Evolutionary conservation across 2,113 vertebrate species (phyloP), one percentile per base, ranked within the genome.

Genomic region (Erpornis zantholeuca): DNA sequence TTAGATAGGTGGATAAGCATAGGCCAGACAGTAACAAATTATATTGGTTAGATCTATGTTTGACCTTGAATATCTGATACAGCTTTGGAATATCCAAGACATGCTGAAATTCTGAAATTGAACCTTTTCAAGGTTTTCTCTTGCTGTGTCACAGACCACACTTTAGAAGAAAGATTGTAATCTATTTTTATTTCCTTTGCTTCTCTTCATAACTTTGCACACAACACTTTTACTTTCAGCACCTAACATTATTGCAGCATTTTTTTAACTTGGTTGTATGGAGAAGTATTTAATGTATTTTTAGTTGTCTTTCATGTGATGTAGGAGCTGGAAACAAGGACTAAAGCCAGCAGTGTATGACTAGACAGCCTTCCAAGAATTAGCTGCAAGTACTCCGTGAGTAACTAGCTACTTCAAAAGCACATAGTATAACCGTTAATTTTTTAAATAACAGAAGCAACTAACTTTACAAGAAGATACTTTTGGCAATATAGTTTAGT

Each of bases 241-340:
- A 38, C 50, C 52, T 72, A 85, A 87, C 38, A 47, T 91, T 80
- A 86, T 52, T 95, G 86, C 45, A 76, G 36, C 33, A 61, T 33
- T 57, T 95, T 91, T 68, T 82, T 24, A 70, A 87, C 57, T 79
- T 85, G 45, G 78, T 91, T 82, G 70, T 76, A 92, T 96, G 95
- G 91, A 96, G 94, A 96, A 96, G 94, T 91, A 88, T 94, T 96
- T 96, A 96, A 90, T 73, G 27, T 96, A 96, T 96, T 97, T 97
- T 97, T 91, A 96, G 93, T 96, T 95, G 93, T 82, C 84, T 92
- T 97, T 94, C 66, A 80, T 96, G 89, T 96, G 94, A 96, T 82
- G 83, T 91, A 94, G 86, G 87, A 96, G 66, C 89, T 97, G 95
- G 96, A 96, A 96, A 92, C 86, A 94, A 87, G 84, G 81, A 94